Evolutionary conservation across 1,140 invertebrate genomes (phyloP).

Genomic region (Gryllus bimaculatus): DNA sequence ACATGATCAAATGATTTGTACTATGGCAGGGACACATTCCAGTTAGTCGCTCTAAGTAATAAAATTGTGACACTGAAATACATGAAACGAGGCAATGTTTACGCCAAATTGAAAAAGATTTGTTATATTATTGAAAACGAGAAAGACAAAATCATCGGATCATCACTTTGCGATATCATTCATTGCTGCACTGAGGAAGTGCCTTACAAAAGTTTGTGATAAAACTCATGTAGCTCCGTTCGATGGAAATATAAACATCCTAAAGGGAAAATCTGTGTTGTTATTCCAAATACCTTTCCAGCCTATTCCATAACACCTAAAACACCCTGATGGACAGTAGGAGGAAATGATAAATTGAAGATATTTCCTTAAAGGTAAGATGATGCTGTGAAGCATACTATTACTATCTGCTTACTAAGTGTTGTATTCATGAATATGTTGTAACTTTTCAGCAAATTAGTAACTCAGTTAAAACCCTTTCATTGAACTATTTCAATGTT

Average conservation of each 20-base stretch:
- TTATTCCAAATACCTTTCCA: background rate
- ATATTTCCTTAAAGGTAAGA: no score
- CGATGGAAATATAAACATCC: slow-evolving; percentile 23
- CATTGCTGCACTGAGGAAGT: slow-evolving; percentile 25
- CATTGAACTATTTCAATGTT: no score
- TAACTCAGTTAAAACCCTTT: no score
- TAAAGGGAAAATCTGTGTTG: slow-evolving; percentile 13
- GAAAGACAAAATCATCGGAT: slow-evolving; percentile 14
- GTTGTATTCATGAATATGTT: no score
- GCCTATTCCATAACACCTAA: background rate
- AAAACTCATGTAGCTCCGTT: slow-evolving; percentile 24
- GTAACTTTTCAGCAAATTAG: no score
- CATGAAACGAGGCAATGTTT: slow-evolving; percentile 2
- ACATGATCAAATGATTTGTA: slow-evolving; percentile 16
- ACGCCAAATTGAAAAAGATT: slow-evolving; percentile 7
- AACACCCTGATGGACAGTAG: no score
- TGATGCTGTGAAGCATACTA: no score
- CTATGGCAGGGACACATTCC: slow-evolving; percentile 22
- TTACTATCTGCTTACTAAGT: no score
- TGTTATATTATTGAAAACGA: slow-evolving; percentile 1
- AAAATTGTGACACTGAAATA: slow-evolving; percentile 6
- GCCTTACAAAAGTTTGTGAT: slow-evolving; percentile 24
- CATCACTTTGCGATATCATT: slow-evolving; percentile 22
- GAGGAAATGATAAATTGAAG: no score
- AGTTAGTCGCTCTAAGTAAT: slow-evolving; percentile 15